These are phyloP conservation scores for Mus spretus DNA, from an alignment of 2,797 vertebrate species.

Conservation along the genomic window DNA sequence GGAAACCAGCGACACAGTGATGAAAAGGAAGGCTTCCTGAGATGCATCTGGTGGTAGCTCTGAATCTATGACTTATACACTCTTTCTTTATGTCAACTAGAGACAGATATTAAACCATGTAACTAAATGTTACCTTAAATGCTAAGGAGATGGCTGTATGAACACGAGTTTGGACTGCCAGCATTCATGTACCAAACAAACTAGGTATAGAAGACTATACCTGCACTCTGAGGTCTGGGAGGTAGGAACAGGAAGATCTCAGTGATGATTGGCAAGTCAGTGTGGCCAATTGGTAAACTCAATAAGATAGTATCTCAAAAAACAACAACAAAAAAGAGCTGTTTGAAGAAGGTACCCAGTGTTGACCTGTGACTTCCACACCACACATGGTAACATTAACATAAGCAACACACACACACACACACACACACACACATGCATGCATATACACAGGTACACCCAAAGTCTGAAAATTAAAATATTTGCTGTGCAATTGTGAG, in stretches of 20 bases:
- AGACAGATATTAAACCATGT: not conserved
- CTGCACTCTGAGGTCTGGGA: not conserved
- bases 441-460: no score
- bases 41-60: no score
- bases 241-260: not conserved
- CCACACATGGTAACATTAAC: not conserved
- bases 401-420: not conserved
- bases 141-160: not conserved
- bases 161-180: not conserved
- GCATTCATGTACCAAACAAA: not conserved
- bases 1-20: fast-evolving
- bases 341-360: not conserved
- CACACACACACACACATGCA: not conserved
- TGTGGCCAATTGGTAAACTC: not conserved
- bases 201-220: not conserved
- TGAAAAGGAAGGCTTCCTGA: not conserved
- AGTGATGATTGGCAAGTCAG: not conserved
- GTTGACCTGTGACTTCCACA: not conserved
- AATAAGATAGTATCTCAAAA: not conserved
- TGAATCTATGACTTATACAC: not conserved
- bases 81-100: not conserved
- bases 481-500: not conserved
- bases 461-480: not conserved
- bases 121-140: not conserved
- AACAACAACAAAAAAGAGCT: not conserved